Percentiles rank a stretch among this genome's conserved stretches.
Conservation (phyloP, 1,140 invertebrate species). For the Drosophila sulfurigaster region DNA sequence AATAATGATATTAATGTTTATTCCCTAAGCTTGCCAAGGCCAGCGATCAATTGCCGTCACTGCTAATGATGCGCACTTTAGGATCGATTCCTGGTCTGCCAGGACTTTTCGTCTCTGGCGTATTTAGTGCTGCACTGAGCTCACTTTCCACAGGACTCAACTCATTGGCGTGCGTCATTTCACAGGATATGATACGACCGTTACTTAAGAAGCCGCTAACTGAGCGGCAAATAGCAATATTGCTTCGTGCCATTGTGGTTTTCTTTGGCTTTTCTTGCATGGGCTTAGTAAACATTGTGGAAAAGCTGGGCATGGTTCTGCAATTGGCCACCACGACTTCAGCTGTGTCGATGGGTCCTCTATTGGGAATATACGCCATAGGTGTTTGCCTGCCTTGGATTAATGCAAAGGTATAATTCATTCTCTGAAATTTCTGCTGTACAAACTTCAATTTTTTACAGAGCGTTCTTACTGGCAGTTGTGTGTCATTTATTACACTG, state of each 20-base stretch:
- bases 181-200: constrained; percentile 91
- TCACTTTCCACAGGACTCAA: constrained; percentile 97
- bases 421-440: background rate
- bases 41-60: constrained; percentile 90
- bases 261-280: constrained; percentile 88
- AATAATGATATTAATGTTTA: background rate
- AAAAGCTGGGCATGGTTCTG: constrained; percentile 90
- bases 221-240: constrained; percentile 87
- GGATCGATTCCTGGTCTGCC: constrained; percentile 90
- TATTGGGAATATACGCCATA: constrained; percentile 92
- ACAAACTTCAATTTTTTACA: constrained; percentile 1
- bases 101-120: constrained; percentile 93
- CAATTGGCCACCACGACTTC: constrained; percentile 89
- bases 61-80: constrained; percentile 92
- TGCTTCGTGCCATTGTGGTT: constrained; percentile 90
- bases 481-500: constrained; percentile 62
- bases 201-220: constrained; percentile 87
- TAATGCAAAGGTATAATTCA: constrained; percentile 88
- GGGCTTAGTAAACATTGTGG: constrained; percentile 89
- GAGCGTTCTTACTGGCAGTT: constrained; percentile 67
- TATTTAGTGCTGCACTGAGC: constrained; percentile 94
- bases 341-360: constrained; percentile 91
- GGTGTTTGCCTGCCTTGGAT: constrained; percentile 94
- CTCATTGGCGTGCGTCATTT: constrained; percentile 95
- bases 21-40: constrained; percentile 86